These are phyloP conservation scores for Sturnira hondurensis DNA, from an alignment of 2,113 vertebrate genomes.

Conservation along the genomic window DNA sequence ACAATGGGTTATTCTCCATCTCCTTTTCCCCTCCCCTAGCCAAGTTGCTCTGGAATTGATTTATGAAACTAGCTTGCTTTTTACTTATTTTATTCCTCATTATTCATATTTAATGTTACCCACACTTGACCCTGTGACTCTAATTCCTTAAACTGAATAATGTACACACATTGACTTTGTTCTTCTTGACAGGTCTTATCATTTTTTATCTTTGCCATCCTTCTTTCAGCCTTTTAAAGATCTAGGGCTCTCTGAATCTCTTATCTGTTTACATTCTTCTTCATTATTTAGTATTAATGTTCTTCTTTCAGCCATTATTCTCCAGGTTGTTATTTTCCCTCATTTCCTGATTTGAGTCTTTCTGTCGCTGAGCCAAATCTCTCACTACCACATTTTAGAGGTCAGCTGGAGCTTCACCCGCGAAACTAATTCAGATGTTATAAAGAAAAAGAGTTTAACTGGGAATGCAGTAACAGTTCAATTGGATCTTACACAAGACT, in stretches of 20 bases:
- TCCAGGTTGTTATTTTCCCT: constrained; percentile 61
- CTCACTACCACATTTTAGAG: constrained; percentile 51
- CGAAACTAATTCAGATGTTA: constrained; percentile 54
- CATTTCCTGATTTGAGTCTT: constrained; percentile 64
- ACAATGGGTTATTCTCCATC: constrained; percentile 21
- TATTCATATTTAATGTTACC: constrained; percentile 85
- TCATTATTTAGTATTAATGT: constrained; percentile 81
- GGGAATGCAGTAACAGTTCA: constrained; percentile 7
- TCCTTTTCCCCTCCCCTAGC: constrained; percentile 18
- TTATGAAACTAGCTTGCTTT: constrained; percentile 81
- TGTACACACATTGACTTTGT: constrained; percentile 82
- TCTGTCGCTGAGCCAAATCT: constrained; percentile 66
- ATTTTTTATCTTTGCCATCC: constrained; percentile 85
- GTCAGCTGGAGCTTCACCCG: constrained; percentile 41
- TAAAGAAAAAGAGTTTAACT: neutral
- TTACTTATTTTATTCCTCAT: constrained; percentile 81
- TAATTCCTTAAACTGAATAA: constrained; percentile 83
- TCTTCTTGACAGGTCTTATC: constrained; percentile 84
- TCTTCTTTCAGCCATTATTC: constrained; percentile 76
- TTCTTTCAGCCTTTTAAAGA: constrained; percentile 82
- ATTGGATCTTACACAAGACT: neutral
- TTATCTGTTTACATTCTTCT: constrained; percentile 87
- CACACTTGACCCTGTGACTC: constrained; percentile 85
- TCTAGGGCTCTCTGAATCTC: constrained; percentile 76
- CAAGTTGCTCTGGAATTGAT: constrained; percentile 76